These are phyloP conservation scores for Lepus europaeus DNA, from an alignment of 2,113 vertebrate genomes.

Conservation along the genomic window DNA sequence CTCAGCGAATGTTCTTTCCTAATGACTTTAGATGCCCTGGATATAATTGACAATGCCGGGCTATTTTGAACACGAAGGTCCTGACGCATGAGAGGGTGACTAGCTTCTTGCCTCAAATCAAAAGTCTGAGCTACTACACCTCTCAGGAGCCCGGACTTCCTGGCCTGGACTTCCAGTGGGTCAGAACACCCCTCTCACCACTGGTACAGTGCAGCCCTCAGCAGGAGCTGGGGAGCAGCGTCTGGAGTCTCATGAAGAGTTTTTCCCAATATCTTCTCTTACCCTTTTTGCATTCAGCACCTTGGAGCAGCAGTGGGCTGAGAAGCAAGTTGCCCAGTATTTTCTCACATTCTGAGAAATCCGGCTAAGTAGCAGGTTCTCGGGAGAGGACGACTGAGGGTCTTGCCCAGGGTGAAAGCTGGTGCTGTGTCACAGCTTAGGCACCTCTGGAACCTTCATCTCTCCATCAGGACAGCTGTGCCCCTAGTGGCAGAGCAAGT, in stretches of 20 bases:
- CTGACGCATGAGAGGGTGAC: not conserved
- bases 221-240: not conserved
- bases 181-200: not conserved
- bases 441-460: fast-evolving
- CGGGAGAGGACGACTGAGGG: not conserved
- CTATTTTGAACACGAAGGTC: conserved; percentile 9
- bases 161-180: not conserved
- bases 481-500: not conserved
- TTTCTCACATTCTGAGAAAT: not conserved
- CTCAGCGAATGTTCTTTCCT: not conserved
- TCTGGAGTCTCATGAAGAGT: not conserved
- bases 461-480: not conserved
- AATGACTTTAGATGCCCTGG: not conserved
- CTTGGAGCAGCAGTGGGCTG: too few relatives aligned
- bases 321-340: not conserved
- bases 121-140: not conserved
- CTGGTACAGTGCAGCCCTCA: not conserved
- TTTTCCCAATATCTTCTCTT: not conserved
- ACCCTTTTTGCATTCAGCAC: not conserved
- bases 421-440: not conserved
- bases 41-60: not conserved
- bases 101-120: not conserved
- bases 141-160: not conserved
- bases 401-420: not conserved
- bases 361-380: not conserved